These are phyloP conservation scores for Athene noctua DNA, from an alignment of 2,113 vertebrate species.

Conservation along the genomic window DNA sequence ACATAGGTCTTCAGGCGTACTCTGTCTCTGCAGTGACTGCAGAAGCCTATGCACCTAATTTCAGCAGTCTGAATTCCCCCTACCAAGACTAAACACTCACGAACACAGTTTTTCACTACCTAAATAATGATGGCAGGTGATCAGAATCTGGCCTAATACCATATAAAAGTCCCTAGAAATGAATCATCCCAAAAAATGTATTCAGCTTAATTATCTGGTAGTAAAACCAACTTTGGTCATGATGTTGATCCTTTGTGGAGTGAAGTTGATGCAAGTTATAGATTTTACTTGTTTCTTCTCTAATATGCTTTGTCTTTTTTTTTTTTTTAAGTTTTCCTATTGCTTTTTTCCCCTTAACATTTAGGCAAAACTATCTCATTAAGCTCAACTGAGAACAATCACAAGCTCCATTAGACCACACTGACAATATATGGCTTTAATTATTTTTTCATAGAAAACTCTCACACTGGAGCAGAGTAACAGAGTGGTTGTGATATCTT, in stretches of 20 bases:
- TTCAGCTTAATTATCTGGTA: slow-evolving; percentile 76
- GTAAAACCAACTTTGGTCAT: slow-evolving; percentile 49
- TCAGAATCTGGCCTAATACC: neutral
- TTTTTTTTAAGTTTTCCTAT: neutral
- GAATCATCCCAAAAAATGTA: slow-evolving; percentile 77
- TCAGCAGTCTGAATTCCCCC: neutral
- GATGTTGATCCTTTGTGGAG: slow-evolving; percentile 78
- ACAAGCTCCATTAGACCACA: slow-evolving; percentile 19
- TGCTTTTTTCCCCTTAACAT: neutral
- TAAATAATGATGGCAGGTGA: neutral
- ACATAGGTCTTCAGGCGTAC: neutral
- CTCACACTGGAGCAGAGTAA: neutral
- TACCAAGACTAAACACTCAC: neutral
- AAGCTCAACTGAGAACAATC: slow-evolving; percentile 12
- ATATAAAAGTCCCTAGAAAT: neutral
- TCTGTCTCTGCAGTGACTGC: neutral
- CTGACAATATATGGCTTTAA: slow-evolving; percentile 45
- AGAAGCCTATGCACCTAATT: neutral
- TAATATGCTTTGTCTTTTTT: neutral
- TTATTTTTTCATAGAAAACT: slow-evolving; percentile 42
- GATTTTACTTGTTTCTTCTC: neutral
- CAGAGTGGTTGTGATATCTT: neutral
- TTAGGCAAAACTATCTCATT: neutral
- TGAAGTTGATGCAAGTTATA: slow-evolving; percentile 71
- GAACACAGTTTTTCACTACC: neutral